Conservation (phyloP, 2,888 invertebrate genomes). For the Diogma glabrata region DNA sequence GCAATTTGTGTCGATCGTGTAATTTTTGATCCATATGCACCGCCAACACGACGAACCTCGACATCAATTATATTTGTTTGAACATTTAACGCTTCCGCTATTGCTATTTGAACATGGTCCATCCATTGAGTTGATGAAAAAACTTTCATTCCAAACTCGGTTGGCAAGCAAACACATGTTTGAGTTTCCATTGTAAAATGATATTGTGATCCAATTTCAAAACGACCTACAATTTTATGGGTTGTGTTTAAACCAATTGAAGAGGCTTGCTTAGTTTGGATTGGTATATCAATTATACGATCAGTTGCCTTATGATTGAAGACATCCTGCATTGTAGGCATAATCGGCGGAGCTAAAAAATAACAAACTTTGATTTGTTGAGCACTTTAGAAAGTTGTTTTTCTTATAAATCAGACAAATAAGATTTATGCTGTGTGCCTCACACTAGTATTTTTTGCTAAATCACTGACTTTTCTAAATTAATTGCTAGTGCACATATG, state of each 20-base stretch:
- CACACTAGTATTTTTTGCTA: too few species aligned
- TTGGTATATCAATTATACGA: not conserved
- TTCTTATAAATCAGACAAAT: too few species aligned
- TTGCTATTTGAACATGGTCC: constrained; percentile 44
- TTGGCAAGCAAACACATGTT: constrained; percentile 49
- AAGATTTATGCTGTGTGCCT: too few species aligned
- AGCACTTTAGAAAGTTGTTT: too few species aligned
- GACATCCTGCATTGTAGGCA: constrained; percentile 38
- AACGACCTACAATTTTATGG: constrained; percentile 41
- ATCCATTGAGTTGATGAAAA: constrained; percentile 53
- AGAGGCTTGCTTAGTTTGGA: too few species aligned
- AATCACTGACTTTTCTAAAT: too few species aligned
- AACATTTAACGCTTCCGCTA: constrained; percentile 44
- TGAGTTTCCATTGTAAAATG: constrained; percentile 70
- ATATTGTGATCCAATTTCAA: constrained; percentile 51
- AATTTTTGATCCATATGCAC: constrained; percentile 71
- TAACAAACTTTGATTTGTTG: too few species aligned
- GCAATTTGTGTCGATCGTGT: constrained; percentile 46
- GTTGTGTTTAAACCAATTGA: constrained; percentile 22
- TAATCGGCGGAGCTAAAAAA: constrained; percentile 18
- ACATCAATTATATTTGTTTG: constrained; percentile 58
- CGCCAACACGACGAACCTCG: constrained; percentile 61
- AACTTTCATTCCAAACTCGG: constrained; percentile 60
- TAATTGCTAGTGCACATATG: too few species aligned
- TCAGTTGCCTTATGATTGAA: constrained; percentile 26